Base-by-base conservation (phyloP, 2,888 invertebrate species). In the Crematogaster levior region DNA sequence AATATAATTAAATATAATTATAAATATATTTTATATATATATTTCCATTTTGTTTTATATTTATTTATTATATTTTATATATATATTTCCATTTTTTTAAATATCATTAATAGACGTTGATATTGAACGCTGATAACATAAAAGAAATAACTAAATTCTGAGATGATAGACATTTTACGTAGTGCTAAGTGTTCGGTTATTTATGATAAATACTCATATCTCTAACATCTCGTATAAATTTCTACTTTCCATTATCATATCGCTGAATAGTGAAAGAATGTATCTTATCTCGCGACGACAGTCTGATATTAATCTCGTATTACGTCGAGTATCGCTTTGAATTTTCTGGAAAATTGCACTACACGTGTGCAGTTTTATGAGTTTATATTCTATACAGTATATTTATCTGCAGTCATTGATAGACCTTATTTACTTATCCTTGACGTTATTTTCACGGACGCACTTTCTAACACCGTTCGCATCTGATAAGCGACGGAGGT, bases 281-380 rank as follows among this genome's bases (percentile, higher is more conserved):
- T 56, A 60, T 60, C 66, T 86, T 77, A 86, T 84, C 40, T 40
- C 15, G 60, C 27, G 1, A 9, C 51, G 27, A 37, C 24, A 34
- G 30, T 15, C 40, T n/a, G 48, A 66, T 34, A 56, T 81, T 21
- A 56, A 51, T 43, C 30, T 66, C n/a, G 18, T 37, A 6, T 53
- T 27, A 40, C 51, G 40, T 61, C 27, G 53, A 40, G 24, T 60
- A 81, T 68, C 24, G 43, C 1, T 6, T 46, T 27, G 48, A 73
- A 12, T 27, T 51, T 27, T n/a, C 21, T 40, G 6, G 24, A 46
- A 68, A 51, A 75, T 34, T 51, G 43, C 30, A n/a, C 15, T 3
- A 21, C 85, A 72, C 89, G 86, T 88, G 85, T 9, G 5, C 37
- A 65, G 9, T 61, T 88, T 86, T 88, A 51, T 56, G 56, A 70